Evolutionary conservation across 2,797 vertebrate species (phyloP).

Genomic region (Acridotheres tristis): DNA sequence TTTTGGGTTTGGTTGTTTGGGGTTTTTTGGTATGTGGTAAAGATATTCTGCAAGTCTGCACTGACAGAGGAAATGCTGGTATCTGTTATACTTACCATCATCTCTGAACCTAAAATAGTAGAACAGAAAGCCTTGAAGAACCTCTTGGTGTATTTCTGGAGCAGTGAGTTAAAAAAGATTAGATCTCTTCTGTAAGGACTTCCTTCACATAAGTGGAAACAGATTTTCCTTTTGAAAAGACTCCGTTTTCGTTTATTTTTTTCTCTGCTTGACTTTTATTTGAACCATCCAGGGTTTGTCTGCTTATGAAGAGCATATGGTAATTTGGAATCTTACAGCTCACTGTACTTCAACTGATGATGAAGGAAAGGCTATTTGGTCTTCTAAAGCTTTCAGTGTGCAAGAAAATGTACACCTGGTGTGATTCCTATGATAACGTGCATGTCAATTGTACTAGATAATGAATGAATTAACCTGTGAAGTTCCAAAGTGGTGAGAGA

Average conservation of each 20-base stretch:
- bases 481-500: not conserved
- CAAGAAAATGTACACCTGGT: not conserved
- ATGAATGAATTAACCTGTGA: not conserved
- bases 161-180: not conserved
- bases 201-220: conserved; percentile 29
- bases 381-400: not conserved
- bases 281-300: not conserved
- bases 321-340: not conserved
- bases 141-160: conserved; percentile 21
- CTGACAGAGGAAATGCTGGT: not conserved
- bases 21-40: not conserved
- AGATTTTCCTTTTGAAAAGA: conserved; percentile 22
- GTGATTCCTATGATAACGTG: not conserved
- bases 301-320: not conserved
- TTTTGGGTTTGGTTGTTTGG: not conserved
- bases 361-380: not conserved
- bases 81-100: not conserved
- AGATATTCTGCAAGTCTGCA: not conserved
- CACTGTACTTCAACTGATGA: not conserved
- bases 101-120: conserved; percentile 35
- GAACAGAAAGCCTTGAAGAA: conserved; percentile 24
- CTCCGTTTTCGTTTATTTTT: not conserved
- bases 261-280: not conserved
- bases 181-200: not conserved
- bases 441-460: not conserved